These are phyloP conservation scores for Dysmachus trigonus DNA, from an alignment of 2,888 invertebrate species.

Conservation along the genomic window DNA sequence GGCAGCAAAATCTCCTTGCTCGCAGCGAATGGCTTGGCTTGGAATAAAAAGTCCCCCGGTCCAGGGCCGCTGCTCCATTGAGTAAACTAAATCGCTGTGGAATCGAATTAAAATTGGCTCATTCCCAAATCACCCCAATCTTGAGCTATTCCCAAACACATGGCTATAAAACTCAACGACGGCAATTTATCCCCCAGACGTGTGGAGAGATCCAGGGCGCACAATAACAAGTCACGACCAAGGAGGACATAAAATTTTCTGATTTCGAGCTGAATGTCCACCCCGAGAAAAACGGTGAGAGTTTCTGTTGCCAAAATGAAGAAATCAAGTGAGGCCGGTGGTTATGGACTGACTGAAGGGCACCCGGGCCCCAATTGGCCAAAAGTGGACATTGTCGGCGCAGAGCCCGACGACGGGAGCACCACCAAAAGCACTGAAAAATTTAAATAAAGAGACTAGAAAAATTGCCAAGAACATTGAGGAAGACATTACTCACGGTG, in stretches of 20 bases:
- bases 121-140: slow-evolving; percentile 47
- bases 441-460: slow-evolving; percentile 30
- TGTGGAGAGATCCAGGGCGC: slow-evolving; percentile 13
- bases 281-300: slow-evolving; percentile 33
- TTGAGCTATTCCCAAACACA: slow-evolving; percentile 43
- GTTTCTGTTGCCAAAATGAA: slow-evolving; percentile 23
- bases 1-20: not conserved
- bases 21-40: not conserved
- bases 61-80: slow-evolving; percentile 16
- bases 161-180: slow-evolving; percentile 47
- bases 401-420: not conserved
- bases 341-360: not conserved
- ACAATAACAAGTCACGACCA: slow-evolving; percentile 43
- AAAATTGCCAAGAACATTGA: slow-evolving; percentile 28
- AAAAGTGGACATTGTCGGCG: slow-evolving; percentile 16
- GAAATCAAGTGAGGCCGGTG: not conserved
- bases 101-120: slow-evolving; percentile 50
- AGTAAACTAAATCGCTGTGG: slow-evolving; percentile 46
- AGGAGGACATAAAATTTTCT: slow-evolving; percentile 45
- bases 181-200: slow-evolving; percentile 34
- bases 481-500: slow-evolving; percentile 20
- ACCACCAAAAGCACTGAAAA: not conserved
- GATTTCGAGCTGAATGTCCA: slow-evolving; percentile 42
- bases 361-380: not conserved
- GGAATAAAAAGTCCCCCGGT: not conserved